These are phyloP conservation scores for Helicolenus hilgendorfi DNA, from an alignment of 2,797 vertebrate species.

Conservation along the genomic window DNA sequence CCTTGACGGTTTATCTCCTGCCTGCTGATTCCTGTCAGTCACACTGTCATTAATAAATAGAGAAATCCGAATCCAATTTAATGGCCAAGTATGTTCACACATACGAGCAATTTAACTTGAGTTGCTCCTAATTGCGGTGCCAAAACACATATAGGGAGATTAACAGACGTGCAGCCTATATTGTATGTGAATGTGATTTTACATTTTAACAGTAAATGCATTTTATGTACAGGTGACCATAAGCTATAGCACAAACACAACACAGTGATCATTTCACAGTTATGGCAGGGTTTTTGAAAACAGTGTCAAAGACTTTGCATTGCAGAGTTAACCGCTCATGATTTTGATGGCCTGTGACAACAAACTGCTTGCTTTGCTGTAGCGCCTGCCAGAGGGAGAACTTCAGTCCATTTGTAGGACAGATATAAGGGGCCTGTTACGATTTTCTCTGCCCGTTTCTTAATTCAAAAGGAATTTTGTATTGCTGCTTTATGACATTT, in stretches of 20 bases:
- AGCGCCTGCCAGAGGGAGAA: slow-evolving; percentile 3
- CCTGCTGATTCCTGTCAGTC: background rate
- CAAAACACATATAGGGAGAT: background rate
- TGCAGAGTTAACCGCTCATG: background rate
- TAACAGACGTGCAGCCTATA: background rate
- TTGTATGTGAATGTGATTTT: background rate
- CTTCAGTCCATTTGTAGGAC: background rate
- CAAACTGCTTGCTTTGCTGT: slow-evolving; percentile 9
- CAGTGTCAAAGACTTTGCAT: background rate
- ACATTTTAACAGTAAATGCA: background rate
- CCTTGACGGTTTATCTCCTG: background rate
- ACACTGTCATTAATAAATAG: background rate
- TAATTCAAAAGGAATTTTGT: background rate
- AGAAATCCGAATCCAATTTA: background rate
- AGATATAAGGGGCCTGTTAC: background rate
- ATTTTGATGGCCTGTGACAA: background rate
- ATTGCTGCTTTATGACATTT: background rate
- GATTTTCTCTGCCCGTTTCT: background rate
- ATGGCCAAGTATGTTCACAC: background rate
- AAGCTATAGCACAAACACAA: background rate
- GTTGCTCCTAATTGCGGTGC: background rate
- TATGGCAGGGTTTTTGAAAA: background rate
- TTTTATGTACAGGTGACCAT: background rate
- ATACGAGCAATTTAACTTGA: background rate
- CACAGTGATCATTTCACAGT: background rate